A percentile compares a stretch with the other conserved stretches of the same genome.
Evolutionary conservation across 2,797 vertebrate species (phyloP).

Genomic region (Delichon dasypus): DNA sequence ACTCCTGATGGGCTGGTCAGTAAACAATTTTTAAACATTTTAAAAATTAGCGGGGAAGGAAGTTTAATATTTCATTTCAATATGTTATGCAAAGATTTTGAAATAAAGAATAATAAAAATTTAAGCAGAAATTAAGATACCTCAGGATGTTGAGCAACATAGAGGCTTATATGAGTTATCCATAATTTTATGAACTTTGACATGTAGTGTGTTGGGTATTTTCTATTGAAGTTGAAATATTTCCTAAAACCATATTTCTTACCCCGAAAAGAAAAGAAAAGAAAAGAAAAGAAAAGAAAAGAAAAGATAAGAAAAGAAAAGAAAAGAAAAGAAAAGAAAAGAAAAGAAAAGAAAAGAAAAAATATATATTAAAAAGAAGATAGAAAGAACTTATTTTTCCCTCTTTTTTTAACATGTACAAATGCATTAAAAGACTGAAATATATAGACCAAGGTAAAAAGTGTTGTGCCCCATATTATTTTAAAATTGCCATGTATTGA

Average conservation of each 20-base stretch:
- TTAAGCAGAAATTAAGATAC: not conserved
- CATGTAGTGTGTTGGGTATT: not conserved
- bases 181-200: not conserved
- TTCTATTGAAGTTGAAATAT: not conserved
- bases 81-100: not conserved
- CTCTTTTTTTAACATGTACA: not conserved
- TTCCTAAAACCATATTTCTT: not conserved
- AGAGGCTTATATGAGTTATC: not conserved
- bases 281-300: no score
- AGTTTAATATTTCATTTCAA: not conserved
- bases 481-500: not conserved
- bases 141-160: not conserved
- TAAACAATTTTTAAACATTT: not conserved
- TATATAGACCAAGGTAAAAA: fast-evolving
- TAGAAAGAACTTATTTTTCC: not conserved
- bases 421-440: not conserved
- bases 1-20: not conserved
- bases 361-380: not conserved
- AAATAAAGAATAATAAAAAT: not conserved
- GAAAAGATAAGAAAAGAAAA: no score
- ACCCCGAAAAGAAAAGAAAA: fast-evolving
- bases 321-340: no score
- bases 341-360: no score
- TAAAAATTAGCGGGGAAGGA: not conserved
- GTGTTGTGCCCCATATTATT: fast-evolving